Evolutionary conservation across 2,113 vertebrate species (phyloP), one percentile per base, ranked within the genome.

Genomic region (Antechinus flavipes): DNA sequence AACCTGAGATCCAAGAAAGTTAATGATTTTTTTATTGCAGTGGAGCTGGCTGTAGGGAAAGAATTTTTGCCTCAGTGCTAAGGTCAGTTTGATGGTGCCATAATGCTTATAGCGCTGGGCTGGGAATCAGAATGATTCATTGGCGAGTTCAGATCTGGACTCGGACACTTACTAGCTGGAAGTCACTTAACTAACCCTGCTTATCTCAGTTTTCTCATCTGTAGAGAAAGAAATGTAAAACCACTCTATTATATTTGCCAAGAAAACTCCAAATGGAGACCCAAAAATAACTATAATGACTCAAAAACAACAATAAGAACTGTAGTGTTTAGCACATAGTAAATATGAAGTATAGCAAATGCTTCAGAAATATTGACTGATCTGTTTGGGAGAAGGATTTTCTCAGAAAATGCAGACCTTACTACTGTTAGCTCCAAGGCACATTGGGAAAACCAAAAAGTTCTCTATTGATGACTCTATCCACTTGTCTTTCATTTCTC

Each of bases 381-480:
- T 84, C n/a, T 2, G 6, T 42, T 84, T 84, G 93, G 68, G 61
- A 30, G 35, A 24, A 22, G 0, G 1, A 46, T 93, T 61, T 91
- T 89, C 30, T 90, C 54, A 24, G 55, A 19, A 56, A 46, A 89
- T 24, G 5, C 54, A 3, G 91, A 47, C 42, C 46, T 52, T 42
- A 0, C 8, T 12, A 26, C 53, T 58, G 90, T 90, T 11, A 2
- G 42, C 24, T 84, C 4, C 19, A 6, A 91, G 47, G 54, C 0
- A 42, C 0, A 10, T 2, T 14, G 2, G 27, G 42, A 25, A 89
- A 53, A 55, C 14, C 0, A 1, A 90, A 26, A 53, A 47, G 42
- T 30, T 8, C 1, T 47, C 16, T 12, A 19, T 19, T 35, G 42
- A 3, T 3, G 49, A 46, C 56, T 91, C 25, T 90, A 25, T 26